A percentile compares a stretch with the other conserved stretches of the same genome.
Conservation (phyloP, 2,113 vertebrate species). For the Canis aureus region DNA sequence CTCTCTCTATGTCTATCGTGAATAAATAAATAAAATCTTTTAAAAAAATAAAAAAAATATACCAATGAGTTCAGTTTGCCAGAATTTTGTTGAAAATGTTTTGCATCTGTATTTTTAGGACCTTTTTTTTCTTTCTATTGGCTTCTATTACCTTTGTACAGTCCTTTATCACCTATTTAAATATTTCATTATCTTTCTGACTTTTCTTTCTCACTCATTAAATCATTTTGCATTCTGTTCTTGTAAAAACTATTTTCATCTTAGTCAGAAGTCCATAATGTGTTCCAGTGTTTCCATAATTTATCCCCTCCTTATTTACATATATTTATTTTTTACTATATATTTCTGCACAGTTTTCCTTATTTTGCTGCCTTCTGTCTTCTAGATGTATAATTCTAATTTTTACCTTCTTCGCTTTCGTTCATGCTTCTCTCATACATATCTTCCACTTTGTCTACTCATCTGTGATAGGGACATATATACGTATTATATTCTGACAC, state of each 20-base stretch:
- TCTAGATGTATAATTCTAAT: not conserved
- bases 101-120: not conserved
- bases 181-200: not conserved
- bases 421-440: not conserved
- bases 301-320: not conserved
- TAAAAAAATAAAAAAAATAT: not conserved
- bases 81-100: conserved; percentile 3
- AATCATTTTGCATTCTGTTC: not conserved
- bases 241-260: not conserved
- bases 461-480: not conserved
- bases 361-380: not conserved
- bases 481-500: not conserved
- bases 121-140: not conserved
- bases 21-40: too few relatives aligned
- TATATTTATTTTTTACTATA: not conserved
- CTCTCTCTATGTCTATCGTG: too few relatives aligned
- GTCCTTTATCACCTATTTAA: not conserved
- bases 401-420: not conserved
- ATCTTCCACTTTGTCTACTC: not conserved
- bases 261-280: not conserved
- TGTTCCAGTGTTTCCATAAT: not conserved
- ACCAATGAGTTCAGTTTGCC: not conserved
- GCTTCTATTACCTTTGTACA: not conserved
- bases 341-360: not conserved
- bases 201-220: not conserved